A percentile compares a stretch with the other conserved stretches of the same genome.
phyloP scores from a whole-genome alignment of 2,888 invertebrate species.

The Petrophora chlorosata region DNA sequence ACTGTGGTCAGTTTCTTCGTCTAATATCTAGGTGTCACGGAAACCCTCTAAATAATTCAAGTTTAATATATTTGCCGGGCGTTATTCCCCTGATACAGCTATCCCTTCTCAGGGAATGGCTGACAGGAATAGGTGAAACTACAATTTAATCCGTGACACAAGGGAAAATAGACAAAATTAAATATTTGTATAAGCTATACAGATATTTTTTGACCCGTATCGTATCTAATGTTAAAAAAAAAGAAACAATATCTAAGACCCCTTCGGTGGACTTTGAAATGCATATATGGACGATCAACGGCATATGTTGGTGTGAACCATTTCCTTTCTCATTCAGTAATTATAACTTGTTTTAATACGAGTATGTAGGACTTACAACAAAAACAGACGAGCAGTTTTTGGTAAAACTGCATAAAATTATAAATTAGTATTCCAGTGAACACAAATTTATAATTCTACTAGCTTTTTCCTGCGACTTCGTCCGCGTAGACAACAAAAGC shows the following conservation, averaged over 20 bases:
- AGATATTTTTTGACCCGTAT: constrained; percentile 6
- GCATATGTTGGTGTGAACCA: no score
- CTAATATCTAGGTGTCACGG: neutral
- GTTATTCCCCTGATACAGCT: constrained; percentile 8
- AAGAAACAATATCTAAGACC: constrained; percentile 11
- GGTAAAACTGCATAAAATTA: no score
- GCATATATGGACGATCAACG: neutral
- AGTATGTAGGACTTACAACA: no score
- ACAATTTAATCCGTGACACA: constrained; percentile 8
- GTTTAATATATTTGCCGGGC: constrained; percentile 8
- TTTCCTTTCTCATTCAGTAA: no score
- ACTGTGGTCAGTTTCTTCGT: neutral
- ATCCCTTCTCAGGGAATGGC: constrained; percentile 13
- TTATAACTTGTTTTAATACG: no score
- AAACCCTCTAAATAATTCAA: constrained; percentile 13
- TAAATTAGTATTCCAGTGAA: no score
- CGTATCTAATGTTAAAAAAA: constrained; percentile 8
- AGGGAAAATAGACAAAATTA: constrained; percentile 3
- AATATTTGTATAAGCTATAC: constrained; percentile 4
- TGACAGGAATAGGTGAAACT: constrained; percentile 8
- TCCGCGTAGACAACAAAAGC: no score
- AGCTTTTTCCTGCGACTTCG: no score
- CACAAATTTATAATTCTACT: no score
- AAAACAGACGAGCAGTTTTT: no score
- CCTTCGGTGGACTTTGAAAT: neutral